These are phyloP conservation scores for Phytoseiulus persimilis DNA, from an alignment of 2,888 invertebrate genomes.

Conservation along the genomic window DNA sequence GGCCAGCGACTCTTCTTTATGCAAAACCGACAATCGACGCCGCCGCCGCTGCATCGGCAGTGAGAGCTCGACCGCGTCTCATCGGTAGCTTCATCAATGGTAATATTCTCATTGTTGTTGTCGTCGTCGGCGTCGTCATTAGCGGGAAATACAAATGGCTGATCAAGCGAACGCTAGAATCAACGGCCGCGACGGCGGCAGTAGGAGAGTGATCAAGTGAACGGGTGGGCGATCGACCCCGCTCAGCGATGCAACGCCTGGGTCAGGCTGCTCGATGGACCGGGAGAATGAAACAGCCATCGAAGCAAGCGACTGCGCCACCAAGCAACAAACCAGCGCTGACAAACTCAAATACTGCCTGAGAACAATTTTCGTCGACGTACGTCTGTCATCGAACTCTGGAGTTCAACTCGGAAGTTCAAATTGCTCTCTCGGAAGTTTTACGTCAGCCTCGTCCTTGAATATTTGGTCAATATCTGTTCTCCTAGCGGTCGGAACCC, in stretches of 20 bases:
- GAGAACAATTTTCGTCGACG: neutral
- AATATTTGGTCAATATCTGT: no score
- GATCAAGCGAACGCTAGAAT: neutral
- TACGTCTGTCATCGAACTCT: neutral
- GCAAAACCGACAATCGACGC: neutral
- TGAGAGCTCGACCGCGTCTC: neutral
- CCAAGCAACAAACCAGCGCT: neutral
- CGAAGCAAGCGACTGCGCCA: neutral
- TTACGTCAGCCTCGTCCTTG: no score
- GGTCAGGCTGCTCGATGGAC: constrained; percentile 5
- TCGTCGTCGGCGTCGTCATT: neutral
- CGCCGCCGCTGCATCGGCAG: neutral
- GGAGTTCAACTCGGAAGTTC: no score
- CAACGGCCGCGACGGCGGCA: neutral
- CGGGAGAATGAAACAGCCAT: neutral
- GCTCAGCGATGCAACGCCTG: constrained; percentile 5
- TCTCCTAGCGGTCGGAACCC: no score
- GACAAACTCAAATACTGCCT: neutral
- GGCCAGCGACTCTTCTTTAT: neutral
- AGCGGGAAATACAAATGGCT: neutral
- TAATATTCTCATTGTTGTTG: neutral
- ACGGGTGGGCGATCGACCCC: constrained; percentile 5
- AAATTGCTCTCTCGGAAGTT: no score
- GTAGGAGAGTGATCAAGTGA: neutral
- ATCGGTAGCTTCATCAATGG: neutral